Evolutionary conservation across 2,888 invertebrate genomes (phyloP), one percentile per base, ranked within the genome.

Genomic region (Drosophila pseudotakahashii): DNA sequence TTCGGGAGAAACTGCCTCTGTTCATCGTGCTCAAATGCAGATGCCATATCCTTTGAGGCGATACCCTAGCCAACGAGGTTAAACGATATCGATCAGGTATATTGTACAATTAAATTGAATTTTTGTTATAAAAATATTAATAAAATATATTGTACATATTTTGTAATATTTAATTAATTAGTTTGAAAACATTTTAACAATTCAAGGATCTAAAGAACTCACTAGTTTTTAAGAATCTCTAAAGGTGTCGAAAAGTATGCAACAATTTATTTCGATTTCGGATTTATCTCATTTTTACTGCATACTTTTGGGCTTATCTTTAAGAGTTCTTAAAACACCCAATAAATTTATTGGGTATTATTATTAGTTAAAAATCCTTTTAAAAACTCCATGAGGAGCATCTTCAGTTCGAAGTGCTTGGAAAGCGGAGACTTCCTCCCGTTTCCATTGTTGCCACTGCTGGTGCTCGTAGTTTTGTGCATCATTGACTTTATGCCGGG

Each of bases 401-500:
- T n/a, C n/a, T 13, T 10, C 3, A 13, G 7, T 44, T 13, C 45
- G 32, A 9, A n/a, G 10, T 42, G 10, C n/a, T 13, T 23, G 0
- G 1, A 10, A 41, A 13, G 13, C 5, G 36, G 41, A 30, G 48
- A 42, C 42, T 47, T 57, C 42, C 48, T 47, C n/a, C 36, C 39
- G 53, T 4, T 36, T 57, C 55, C 58, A 44, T 50, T 61, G 52
- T 64, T 70, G 55, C 54, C 58, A 23, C 37, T 42, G 42, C 59
- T 47, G 44, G 34, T 59, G 37, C 62, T 64, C 48, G 71, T 62
- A 58, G 68, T 75, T 72, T 75, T 72, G 63, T 75, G 72, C 75
- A 72, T 68, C 76, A 76, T 76, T 75, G 75, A 72, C 71, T 75
- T 62, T 58, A 58, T 63, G 58, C 66, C 67, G 36, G 64, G 70